These are phyloP conservation scores for Diacarnus erythraeanus DNA, from an alignment of 37 sponge, comb jelly and placozoan genomes.

Conservation along the genomic window DNA sequence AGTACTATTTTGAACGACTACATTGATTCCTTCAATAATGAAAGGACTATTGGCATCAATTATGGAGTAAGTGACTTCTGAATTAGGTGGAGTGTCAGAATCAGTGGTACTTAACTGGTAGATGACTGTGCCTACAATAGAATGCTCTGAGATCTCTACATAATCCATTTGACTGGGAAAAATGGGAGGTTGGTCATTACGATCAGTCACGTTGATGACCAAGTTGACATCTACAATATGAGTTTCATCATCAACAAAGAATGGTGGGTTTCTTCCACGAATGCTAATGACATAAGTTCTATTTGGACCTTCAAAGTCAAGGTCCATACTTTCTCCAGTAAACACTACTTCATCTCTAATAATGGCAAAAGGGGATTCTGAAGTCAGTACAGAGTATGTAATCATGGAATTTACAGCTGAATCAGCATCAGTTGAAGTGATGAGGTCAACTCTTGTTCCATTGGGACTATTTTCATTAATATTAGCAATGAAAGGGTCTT, in stretches of 20 bases:
- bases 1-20: constrained; percentile 27
- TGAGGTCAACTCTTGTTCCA: constrained; percentile 6
- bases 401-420: constrained; percentile 33
- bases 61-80: constrained; percentile 36
- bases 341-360: constrained; percentile 23
- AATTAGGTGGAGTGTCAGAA: constrained; percentile 45
- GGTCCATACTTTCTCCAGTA: neutral
- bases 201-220: constrained; percentile 47
- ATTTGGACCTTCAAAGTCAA: constrained; percentile 44
- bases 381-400: constrained; percentile 10
- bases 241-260: constrained; percentile 29
- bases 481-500: constrained; percentile 32
- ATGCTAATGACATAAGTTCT: constrained; percentile 36
- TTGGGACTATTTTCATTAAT: constrained; percentile 35
- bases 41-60: constrained; percentile 40
- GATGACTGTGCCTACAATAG: constrained; percentile 8
- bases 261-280: constrained; percentile 52
- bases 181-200: constrained; percentile 71
- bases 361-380: constrained; percentile 45
- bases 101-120: constrained; percentile 58
- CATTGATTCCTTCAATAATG: constrained; percentile 29
- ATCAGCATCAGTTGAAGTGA: constrained; percentile 50
- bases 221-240: constrained; percentile 31
- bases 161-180: constrained; percentile 31
- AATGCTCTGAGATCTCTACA: constrained; percentile 43